phyloP scores from a whole-genome alignment of 2,888 invertebrate species.

The Platycnemis pennipes region DNA sequence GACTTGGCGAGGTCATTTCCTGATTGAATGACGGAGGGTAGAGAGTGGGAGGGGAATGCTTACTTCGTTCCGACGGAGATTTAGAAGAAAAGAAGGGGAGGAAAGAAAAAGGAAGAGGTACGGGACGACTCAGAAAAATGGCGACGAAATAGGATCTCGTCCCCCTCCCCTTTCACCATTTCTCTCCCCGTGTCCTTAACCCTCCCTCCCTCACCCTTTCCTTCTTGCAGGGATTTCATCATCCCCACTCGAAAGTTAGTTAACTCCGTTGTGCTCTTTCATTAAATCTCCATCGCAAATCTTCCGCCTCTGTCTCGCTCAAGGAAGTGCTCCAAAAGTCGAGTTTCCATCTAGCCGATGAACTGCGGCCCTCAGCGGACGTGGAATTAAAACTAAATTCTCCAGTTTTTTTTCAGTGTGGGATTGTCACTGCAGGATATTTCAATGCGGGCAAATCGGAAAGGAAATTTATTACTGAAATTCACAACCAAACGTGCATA shows the following conservation, averaged over 20 bases:
- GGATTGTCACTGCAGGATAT: too few species aligned
- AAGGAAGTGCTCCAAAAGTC: too few species aligned
- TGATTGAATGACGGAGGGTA: background rate
- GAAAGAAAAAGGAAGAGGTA: background rate
- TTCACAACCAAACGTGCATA: too few species aligned
- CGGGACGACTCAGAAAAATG: background rate
- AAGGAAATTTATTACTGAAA: too few species aligned
- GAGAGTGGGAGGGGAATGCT: background rate
- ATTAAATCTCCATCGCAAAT: background rate
- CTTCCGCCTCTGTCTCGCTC: too few species aligned
- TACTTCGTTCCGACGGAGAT: background rate
- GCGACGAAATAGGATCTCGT: background rate
- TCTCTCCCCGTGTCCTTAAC: background rate
- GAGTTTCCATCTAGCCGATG: too few species aligned
- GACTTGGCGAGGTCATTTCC: background rate
- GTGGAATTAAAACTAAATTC: too few species aligned
- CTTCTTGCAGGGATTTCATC: background rate
- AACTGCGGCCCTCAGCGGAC: too few species aligned
- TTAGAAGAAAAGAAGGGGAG: background rate
- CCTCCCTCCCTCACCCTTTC: background rate
- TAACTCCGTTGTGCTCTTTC: constrained; percentile 47
- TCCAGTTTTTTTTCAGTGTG: too few species aligned
- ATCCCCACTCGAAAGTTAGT: constrained; percentile 46
- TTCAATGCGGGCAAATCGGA: too few species aligned
- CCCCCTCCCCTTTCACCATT: background rate